phyloP scores from a whole-genome alignment of 2,797 vertebrate genomes.

The Peromyscus melanophrys region DNA sequence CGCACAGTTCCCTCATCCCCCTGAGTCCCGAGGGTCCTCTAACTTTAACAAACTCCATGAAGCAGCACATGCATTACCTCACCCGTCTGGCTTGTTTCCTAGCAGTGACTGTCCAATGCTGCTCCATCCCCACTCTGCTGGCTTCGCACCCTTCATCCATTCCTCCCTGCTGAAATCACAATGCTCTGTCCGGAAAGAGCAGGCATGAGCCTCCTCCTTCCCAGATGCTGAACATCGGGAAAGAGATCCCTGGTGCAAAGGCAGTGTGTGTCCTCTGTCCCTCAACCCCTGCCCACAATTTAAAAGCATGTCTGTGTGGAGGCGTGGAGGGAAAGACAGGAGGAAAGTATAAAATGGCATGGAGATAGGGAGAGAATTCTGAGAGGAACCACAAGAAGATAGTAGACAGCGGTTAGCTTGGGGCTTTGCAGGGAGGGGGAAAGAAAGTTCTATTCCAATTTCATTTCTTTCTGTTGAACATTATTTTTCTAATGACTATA shows the following conservation, averaged over 20 bases:
- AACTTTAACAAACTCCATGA: constrained; percentile 69
- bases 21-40: constrained; percentile 66
- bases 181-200: constrained; percentile 14
- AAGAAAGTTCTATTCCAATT: background rate
- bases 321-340: background rate
- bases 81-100: constrained; percentile 77
- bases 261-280: rapidly evolving
- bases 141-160: constrained; percentile 63
- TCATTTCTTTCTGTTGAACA: constrained; percentile 25
- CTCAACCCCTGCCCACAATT: background rate
- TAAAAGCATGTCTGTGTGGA: background rate
- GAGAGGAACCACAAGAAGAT: background rate
- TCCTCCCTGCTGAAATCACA: constrained; percentile 79
- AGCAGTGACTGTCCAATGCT: constrained; percentile 67
- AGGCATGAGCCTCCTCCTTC: background rate
- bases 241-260: background rate
- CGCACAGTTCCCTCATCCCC: background rate
- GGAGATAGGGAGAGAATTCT: background rate
- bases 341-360: background rate
- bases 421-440: background rate
- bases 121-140: constrained; percentile 64
- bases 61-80: constrained; percentile 67
- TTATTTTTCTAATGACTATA: constrained; percentile 26
- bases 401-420: background rate
- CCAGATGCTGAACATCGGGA: background rate